Evolutionary conservation across 2,797 vertebrate genomes (phyloP).

Genomic region (Psittacula echo): DNA sequence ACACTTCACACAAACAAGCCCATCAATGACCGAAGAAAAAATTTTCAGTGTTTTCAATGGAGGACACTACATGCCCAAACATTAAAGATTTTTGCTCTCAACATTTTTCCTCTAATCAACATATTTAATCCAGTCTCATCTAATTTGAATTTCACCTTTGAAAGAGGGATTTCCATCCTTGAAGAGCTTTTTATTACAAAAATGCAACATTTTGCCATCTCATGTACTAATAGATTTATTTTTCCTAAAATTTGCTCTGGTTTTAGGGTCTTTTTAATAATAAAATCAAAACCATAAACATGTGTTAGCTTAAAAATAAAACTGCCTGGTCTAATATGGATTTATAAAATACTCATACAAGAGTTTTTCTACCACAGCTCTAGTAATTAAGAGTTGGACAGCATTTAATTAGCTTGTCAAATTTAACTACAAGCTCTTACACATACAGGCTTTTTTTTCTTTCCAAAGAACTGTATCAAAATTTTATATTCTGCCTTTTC

Average conservation of each 20-base stretch:
- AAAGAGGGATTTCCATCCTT: neutral
- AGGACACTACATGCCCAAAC: neutral
- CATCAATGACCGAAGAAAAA: neutral
- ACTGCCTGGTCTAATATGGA: neutral
- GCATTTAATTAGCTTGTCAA: constrained; percentile 26
- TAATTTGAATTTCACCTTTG: neutral
- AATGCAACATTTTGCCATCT: neutral
- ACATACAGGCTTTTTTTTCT: neutral
- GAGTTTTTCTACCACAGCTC: neutral
- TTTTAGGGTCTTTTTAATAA: neutral
- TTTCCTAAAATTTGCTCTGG: neutral
- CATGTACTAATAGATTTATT: neutral
- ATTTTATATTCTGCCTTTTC: constrained; percentile 20
- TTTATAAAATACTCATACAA: neutral
- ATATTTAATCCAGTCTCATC: neutral
- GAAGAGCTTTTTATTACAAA: neutral
- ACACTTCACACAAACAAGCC: neutral
- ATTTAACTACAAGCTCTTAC: neutral
- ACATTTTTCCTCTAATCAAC: neutral
- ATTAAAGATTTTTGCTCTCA: neutral
- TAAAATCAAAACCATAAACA: neutral
- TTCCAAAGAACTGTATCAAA: neutral
- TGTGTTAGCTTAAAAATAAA: neutral
- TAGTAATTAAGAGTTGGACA: constrained; percentile 3
- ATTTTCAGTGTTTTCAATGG: neutral